Evolutionary conservation across 2,113 vertebrate genomes (phyloP).

Genomic region (Chloropsis cyanopogon): DNA sequence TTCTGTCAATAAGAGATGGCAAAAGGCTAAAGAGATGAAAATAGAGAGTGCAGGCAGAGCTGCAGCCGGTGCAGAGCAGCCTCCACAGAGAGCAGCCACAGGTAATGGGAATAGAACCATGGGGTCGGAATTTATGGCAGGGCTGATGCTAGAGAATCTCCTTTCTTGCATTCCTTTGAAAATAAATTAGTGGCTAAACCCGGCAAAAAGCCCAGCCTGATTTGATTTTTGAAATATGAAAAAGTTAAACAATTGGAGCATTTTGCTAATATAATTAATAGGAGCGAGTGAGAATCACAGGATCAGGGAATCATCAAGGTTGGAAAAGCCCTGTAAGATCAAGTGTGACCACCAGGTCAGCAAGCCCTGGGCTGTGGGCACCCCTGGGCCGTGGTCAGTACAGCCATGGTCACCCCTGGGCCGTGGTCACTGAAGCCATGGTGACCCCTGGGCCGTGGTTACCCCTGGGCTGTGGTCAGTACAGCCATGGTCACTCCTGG

Average conservation of each 20-base stretch:
- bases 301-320: background rate
- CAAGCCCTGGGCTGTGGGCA: background rate
- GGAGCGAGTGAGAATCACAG: background rate
- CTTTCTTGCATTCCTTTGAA: background rate
- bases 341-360: background rate
- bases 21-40: slow-evolving; percentile 53
- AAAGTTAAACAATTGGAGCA: background rate
- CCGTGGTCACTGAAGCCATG: too few species aligned
- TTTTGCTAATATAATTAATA: background rate
- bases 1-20: slow-evolving; percentile 26
- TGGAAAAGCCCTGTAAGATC: background rate
- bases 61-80: background rate
- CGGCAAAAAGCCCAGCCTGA: background rate
- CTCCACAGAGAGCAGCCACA: background rate
- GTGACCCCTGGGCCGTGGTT: background rate
- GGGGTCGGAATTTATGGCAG: background rate
- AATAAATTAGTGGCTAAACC: background rate
- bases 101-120: background rate
- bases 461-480: background rate
- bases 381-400: too few species aligned
- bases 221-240: fast-evolving
- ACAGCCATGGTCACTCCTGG: background rate
- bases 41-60: background rate
- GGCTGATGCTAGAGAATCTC: background rate
- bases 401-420: too few species aligned